phyloP scores from a whole-genome alignment of 2,888 invertebrate species.

The Pseudoips prasinana region DNA sequence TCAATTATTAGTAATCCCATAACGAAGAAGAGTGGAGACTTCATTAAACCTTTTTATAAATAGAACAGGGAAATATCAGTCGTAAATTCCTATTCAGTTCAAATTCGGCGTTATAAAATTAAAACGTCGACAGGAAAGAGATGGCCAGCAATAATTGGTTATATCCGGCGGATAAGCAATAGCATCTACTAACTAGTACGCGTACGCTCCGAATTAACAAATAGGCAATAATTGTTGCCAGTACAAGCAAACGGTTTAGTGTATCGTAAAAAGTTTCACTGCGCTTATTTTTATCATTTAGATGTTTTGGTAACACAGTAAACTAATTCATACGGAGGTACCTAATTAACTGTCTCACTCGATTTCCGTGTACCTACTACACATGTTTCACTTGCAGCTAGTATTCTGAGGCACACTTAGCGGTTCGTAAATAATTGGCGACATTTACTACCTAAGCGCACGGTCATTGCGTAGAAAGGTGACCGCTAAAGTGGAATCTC shows the following conservation, averaged over 20 bases:
- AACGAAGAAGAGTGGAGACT: too few species aligned
- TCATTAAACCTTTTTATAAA: too few species aligned
- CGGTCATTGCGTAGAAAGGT: too few species aligned
- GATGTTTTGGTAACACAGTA: neutral
- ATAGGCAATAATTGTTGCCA: conserved; percentile 31
- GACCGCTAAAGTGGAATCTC: too few species aligned
- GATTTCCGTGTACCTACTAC: too few species aligned
- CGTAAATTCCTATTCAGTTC: conserved; percentile 30
- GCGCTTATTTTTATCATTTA: neutral
- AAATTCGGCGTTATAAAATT: conserved; percentile 32
- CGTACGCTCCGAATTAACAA: conserved; percentile 32
- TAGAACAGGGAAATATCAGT: neutral
- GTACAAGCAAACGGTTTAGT: conserved; percentile 8
- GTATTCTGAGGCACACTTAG: too few species aligned
- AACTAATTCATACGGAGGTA: too few species aligned
- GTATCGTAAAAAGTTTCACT: conserved; percentile 12
- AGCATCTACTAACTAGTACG: conserved; percentile 23
- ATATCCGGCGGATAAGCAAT: conserved; percentile 30
- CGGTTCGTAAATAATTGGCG: too few species aligned
- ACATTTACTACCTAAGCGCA: too few species aligned
- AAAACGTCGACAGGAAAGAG: conserved; percentile 34
- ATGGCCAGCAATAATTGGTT: conserved; percentile 28
- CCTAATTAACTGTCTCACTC: too few species aligned
- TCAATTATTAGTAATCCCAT: too few species aligned
- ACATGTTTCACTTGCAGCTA: too few species aligned